Evolutionary conservation across 1,140 invertebrate genomes (phyloP), one percentile per base, ranked within the genome.

Genomic region (Acromyrmex echinatior): DNA sequence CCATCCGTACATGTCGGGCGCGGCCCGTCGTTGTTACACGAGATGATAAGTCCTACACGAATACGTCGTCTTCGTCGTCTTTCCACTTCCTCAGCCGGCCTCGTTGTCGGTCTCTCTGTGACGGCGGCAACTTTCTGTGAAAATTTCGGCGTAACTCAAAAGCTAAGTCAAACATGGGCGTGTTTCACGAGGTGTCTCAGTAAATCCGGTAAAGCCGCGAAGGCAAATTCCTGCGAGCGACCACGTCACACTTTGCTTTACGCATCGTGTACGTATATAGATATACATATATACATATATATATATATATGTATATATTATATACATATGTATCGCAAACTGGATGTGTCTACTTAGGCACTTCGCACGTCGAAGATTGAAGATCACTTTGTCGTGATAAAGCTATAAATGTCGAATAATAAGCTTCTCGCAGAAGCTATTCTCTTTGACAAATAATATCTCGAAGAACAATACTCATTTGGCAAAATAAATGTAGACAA

Each of bases 121-220:
- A 87, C 92, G 91, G 88, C 92, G 92, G 88, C 77, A 89, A 90
- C 82, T 90, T 93, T 93, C 92, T 91, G 90, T 94, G 93, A 94
- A 95, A 94, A 95, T 95, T 95, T 95, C 94, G 95, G 94, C 92
- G 91, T 93, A 92, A 93, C 91, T 94, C 94, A 95, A 95, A 95
- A 94, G 93, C 94, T 89, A 94, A 93, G 93, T 92, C 93, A 95
- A 95, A 95, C 92, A 95, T 94, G 93, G 95, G 94, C 93, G 95
- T 94, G 95, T 93, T 93, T 87, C 86, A 86, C 89, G 87, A 90
- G 73, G 90, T 90, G 87, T 89, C 84, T 93, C 91, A 91, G 91
- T 93, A 92, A 94, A 94, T 94, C 92, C 91, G 91, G 93, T 92
- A 87, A 87, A 91, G 81, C 88, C 87, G 62, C 85, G 68, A 90